Evolutionary conservation across 1,140 invertebrate species (phyloP), one percentile per base, ranked within the genome.

Genomic region (Cryptotermes secundus): DNA sequence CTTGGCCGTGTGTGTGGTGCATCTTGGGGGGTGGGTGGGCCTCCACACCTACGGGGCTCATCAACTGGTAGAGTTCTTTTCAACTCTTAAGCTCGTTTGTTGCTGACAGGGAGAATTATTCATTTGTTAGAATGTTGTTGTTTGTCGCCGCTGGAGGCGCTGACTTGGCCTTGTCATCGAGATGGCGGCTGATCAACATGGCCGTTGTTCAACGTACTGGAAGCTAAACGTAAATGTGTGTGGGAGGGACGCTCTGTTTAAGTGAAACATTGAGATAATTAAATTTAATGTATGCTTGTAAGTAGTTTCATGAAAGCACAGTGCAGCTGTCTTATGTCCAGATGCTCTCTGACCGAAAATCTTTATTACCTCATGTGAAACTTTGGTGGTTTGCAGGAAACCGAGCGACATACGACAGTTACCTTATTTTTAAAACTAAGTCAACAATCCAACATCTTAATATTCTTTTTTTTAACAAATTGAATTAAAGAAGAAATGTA

Each of bases 61-160:
- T 72, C 59, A 72, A 72, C 59, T 72, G 59, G 59, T 72, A 72
- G 26, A 72, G 59, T 31, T 72, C 59, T 72, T 31, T 31, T 72
- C 59, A 72, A 72, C 59, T 72, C 59, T 72, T 72, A 72, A 72
- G 59, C 59, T 72, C 59, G 59, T 72, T 72, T 31, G 59, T 72
- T 72, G 59, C 59, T 72, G 59, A 72, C 59, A 72, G 59, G 26
- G 59, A 72, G 26, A 72, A 72, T 72, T n/a, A 72, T n/a, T 72
- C 59, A 72, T 72, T 72, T 72, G 59, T 72, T 72, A 72, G 59
- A 72, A 72, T 31, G 59, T 72, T 72, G 59, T 72, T 72, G 26
- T 3, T 72, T 72, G 59, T 72, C 59, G 59, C n/a, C 59, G 59
- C 59, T 72, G 59, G 59, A 72, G 59, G 59, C 59, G 59, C 59